Evolutionary conservation across 1,140 invertebrate species (phyloP), one percentile per base, ranked within the genome.

Genomic region (Mercenaria mercenaria): DNA sequence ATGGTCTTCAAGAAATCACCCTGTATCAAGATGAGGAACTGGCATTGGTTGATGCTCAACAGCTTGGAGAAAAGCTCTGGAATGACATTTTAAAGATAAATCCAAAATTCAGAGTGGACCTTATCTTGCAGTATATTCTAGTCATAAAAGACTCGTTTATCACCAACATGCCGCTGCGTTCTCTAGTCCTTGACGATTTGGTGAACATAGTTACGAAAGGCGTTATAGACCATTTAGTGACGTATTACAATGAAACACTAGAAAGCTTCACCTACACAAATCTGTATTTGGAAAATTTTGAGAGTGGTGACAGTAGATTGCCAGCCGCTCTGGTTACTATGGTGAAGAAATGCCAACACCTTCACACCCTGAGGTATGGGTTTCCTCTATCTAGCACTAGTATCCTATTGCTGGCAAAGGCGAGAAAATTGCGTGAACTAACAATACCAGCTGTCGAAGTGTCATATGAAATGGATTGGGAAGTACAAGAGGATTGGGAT

Each of bases 161-260:
- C 2, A 23, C 82, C 6, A 85, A 77, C 47, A 92, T 93, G 91
- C 92, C 92, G 8, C 43, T 93, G 23, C 69, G 89, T 64, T 84
- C 61, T 29, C 79, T 93, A 18, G 77, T 91, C 39, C 59, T 93
- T 26, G 91, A 92, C 88, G 91, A 92, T 79, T 64, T 93, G n/a
- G 91, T 90, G 1, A 93, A 93, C 61, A 91, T 93, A 77, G 89
- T 93, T 43, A 93, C 92, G 13, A 92, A 91, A 89, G 92, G 91
- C 26, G 85, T 93, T 41, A 76, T 93, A 10, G 92, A 93, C 67
- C 91, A 92, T 61, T 81, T 93, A 18, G 52, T 89, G 0, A 83
- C 88, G 47, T 59, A 80, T 56, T 93, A 92, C 52, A 83, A 80
- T 39, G 29, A 90, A 29, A 84, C 90, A 20, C 56, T 93, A n/a